Percentiles rank a stretch among this genome's conserved stretches.
Evolutionary conservation across 1,140 invertebrate species (phyloP).

Genomic region (Magallana ariakensis): DNA sequence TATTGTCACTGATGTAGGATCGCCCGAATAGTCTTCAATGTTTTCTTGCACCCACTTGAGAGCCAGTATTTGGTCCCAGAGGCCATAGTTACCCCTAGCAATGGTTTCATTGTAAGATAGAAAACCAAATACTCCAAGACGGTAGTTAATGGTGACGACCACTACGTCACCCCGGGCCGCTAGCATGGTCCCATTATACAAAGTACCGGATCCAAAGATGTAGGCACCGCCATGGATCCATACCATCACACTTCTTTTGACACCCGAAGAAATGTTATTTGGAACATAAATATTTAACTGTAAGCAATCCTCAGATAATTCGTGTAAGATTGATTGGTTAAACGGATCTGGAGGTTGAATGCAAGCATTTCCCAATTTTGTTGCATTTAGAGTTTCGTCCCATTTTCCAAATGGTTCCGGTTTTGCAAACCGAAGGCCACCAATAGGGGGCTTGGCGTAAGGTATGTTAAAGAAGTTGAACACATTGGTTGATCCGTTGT

Average conservation of each 20-base stretch:
- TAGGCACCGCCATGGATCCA: slow-evolving; percentile 98
- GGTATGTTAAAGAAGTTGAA: slow-evolving; percentile 90
- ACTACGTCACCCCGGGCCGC: slow-evolving; percentile 89
- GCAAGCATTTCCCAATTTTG: slow-evolving; percentile 83
- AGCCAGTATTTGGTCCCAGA: slow-evolving; percentile 85
- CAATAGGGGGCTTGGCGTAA: slow-evolving; percentile 93
- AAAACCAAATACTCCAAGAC: slow-evolving; percentile 87
- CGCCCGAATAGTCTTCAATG: slow-evolving; percentile 87
- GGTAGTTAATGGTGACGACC: slow-evolving; percentile 87
- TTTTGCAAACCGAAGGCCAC: slow-evolving; percentile 91
- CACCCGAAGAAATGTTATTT: slow-evolving; percentile 66
- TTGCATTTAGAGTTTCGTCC: slow-evolving; percentile 56
- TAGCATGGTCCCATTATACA: slow-evolving; percentile 90
- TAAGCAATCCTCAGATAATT: slow-evolving; percentile 95
- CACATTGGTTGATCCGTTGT: not conserved
- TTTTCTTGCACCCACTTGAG: slow-evolving; percentile 87
- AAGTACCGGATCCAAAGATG: slow-evolving; percentile 90
- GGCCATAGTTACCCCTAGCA: slow-evolving; percentile 72
- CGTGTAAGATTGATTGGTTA: slow-evolving; percentile 68
- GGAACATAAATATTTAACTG: slow-evolving; percentile 93
- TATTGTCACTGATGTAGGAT: slow-evolving; percentile 85
- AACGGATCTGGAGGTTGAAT: slow-evolving; percentile 77
- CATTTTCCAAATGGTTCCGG: slow-evolving; percentile 83
- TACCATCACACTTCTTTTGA: slow-evolving; percentile 88
- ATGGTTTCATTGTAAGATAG: slow-evolving; percentile 83